These are phyloP conservation scores for Diarsia mendica DNA, from an alignment of 2,888 invertebrate species.

Conservation along the genomic window DNA sequence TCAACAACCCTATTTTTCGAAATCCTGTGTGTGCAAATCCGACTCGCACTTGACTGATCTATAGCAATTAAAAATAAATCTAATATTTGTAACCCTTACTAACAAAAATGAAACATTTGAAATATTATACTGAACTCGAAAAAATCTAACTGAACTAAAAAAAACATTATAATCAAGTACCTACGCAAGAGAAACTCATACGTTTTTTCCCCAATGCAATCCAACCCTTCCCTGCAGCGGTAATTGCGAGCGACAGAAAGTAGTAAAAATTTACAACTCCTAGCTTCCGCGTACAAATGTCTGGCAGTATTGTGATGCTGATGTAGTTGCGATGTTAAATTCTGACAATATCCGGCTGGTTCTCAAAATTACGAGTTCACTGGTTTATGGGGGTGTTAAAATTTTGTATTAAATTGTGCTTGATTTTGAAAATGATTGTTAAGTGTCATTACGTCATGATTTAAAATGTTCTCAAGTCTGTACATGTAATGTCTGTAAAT, in stretches of 20 bases:
- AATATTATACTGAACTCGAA: neutral
- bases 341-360: constrained; percentile 74
- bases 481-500: too few relatives aligned
- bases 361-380: constrained; percentile 73
- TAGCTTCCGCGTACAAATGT: constrained; percentile 81
- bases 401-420: constrained; percentile 24
- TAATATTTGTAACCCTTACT: too few relatives aligned
- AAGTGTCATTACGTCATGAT: neutral
- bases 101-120: neutral
- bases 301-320: constrained; percentile 84
- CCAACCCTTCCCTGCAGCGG: constrained; percentile 78
- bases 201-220: constrained; percentile 59
- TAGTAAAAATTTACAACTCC: constrained; percentile 88
- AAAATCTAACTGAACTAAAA: constrained; percentile 1
- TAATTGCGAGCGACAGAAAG: constrained; percentile 79
- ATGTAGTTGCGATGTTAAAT: constrained; percentile 78
- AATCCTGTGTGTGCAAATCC: too few relatives aligned
- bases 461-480: neutral
- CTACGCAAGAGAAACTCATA: constrained; percentile 37
- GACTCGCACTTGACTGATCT: too few relatives aligned
- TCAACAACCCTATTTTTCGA: too few relatives aligned
- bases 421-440: neutral
- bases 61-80: too few relatives aligned
- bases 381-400: constrained; percentile 59
- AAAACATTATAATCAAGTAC: constrained; percentile 40